Base-by-base conservation (phyloP, 2,888 invertebrate genomes). In the Liposcelis brunnea region DNA sequence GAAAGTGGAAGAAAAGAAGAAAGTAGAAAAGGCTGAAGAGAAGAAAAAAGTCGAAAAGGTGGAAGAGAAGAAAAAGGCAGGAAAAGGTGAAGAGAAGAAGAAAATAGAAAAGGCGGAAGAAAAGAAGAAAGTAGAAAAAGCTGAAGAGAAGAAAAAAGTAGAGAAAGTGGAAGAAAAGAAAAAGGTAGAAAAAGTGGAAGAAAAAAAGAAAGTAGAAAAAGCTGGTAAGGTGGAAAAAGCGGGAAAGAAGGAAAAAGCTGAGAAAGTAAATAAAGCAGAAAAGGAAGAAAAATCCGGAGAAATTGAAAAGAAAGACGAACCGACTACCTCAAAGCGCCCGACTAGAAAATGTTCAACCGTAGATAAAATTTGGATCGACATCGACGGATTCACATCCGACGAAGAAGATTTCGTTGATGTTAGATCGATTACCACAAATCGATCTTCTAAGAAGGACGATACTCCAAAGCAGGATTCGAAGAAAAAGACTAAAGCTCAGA, bases 281-380 rank as follows among this genome's bases (percentile, higher is more conserved):
- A 21, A 21, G 32, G 32, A 15, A 46, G 21, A 44, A 49, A 45
- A 16, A 15, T 37, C 33, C 35, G 35, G 34, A 45, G 43, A 47
- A 44, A n/a, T n/a, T n/a, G 44, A 21, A 35, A 47, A 21, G 47
- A 48, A 44, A 49, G 49, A 19, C 52, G 49, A 49, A 32, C 34
- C 21, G 38, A 52, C 53, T 35, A 47, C 19, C 10, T 35, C 10
- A 14, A 35, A 35, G 10, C 35, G 35, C 7, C 35, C 35, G 7
- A 16, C 16, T 35, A 35, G 35, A 10, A 35, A 35, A 16, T 35
- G 35, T 35, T 35, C 35, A 7, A 35, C 35, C 16, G 16, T 10
- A 15, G 35, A 35, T 35, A 35, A 35, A 16, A 35, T 35, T 7
- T 35, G 35, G 35, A 35, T 35, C 35, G 35, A 35, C 10, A 16